These are phyloP conservation scores for Plebejus anna DNA, from an alignment of 2,888 invertebrate species.

Conservation along the genomic window DNA sequence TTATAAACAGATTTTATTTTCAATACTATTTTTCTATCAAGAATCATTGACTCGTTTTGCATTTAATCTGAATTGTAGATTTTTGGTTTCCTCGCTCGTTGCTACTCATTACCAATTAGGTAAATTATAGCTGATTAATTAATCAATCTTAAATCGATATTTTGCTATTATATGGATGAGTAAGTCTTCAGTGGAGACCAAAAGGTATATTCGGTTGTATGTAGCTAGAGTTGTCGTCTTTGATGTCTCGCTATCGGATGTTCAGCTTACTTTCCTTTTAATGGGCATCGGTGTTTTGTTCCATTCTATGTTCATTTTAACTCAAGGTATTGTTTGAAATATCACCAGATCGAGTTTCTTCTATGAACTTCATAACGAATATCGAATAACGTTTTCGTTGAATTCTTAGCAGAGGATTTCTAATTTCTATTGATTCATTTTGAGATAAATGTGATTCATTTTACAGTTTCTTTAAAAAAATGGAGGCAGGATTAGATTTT, in stretches of 20 bases:
- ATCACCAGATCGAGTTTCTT: neutral
- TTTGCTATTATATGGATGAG: neutral
- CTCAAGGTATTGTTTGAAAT: neutral
- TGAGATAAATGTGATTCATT: too few relatives aligned
- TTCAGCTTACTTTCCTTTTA: neutral
- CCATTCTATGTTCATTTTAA: neutral
- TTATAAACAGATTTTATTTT: too few relatives aligned
- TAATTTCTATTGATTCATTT: neutral
- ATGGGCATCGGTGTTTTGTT: slow-evolving; percentile 6
- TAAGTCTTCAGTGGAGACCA: neutral
- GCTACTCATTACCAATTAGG: neutral
- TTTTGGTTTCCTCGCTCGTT: neutral
- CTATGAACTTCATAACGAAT: neutral
- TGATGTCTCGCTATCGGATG: neutral
- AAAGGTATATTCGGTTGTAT: neutral
- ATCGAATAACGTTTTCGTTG: neutral
- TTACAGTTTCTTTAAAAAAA: too few relatives aligned
- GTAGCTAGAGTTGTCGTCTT: neutral
- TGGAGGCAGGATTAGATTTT: too few relatives aligned
- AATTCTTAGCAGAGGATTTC: neutral
- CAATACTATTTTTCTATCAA: too few relatives aligned
- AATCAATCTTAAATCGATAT: slow-evolving; percentile 1
- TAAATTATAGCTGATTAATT: neutral
- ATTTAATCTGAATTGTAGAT: neutral
- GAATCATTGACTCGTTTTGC: too few relatives aligned